A percentile compares a stretch with the other conserved stretches of the same genome.
Conservation (phyloP, 2,888 invertebrate species). For the Drosophila planitibia region DNA sequence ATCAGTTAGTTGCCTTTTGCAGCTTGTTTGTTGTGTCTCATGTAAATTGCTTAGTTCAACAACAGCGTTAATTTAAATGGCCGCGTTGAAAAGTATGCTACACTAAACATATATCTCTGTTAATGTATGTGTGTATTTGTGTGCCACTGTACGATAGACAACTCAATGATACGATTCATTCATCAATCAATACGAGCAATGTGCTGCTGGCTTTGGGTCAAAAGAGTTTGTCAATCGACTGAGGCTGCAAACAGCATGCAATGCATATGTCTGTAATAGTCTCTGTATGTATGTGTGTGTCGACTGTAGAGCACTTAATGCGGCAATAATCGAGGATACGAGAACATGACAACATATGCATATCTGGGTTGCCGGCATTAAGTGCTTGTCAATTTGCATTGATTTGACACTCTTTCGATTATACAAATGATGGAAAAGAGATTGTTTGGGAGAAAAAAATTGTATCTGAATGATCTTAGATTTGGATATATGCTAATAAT, state of each 20-base stretch:
- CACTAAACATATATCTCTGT: not conserved
- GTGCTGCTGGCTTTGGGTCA: constrained; percentile 58
- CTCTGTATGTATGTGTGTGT: not conserved
- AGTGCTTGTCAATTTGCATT: constrained; percentile 57
- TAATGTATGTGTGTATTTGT: not conserved
- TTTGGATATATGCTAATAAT: not conserved
- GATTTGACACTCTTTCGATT: constrained; percentile 41
- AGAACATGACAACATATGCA: constrained; percentile 27
- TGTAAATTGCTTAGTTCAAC: constrained; percentile 37
- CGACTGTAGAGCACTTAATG: constrained; percentile 59
- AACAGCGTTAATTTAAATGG: constrained; percentile 21
- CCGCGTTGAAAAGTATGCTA: constrained; percentile 42
- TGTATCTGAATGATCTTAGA: not conserved
- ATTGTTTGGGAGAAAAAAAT: not conserved
- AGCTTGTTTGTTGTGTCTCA: constrained; percentile 28
- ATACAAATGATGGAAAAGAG: constrained; percentile 17
- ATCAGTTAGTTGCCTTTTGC: constrained; percentile 16
- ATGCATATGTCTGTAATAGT: constrained; percentile 19
- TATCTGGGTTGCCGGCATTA: constrained; percentile 59
- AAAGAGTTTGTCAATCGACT: constrained; percentile 58
- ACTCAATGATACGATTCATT: constrained; percentile 45
- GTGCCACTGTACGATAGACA: constrained; percentile 22
- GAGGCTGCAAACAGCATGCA: constrained; percentile 31
- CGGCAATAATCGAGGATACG: constrained; percentile 44
- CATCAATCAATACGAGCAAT: constrained; percentile 66